Conservation (phyloP, 2,888 invertebrate species). For the Drosophila algonquin region DNA sequence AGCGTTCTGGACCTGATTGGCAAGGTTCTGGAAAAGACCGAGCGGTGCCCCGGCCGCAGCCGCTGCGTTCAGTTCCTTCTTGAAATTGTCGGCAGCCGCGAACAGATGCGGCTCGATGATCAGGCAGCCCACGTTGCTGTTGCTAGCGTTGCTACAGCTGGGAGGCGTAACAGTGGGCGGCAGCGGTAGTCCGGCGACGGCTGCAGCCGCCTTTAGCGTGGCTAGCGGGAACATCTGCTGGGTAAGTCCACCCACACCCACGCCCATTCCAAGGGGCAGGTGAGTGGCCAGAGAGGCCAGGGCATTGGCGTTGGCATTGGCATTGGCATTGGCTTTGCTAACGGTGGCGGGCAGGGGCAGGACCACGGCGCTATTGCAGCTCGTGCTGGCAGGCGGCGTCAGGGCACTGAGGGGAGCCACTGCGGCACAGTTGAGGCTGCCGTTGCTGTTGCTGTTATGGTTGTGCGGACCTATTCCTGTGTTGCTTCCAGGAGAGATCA, state of each 20-base stretch:
- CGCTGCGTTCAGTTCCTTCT: constrained; percentile 77
- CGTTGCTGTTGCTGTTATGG: constrained; percentile 62
- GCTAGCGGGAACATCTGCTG: constrained; percentile 78
- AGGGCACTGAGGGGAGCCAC: constrained; percentile 63
- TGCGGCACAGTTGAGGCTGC: constrained; percentile 59
- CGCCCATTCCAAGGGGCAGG: constrained; percentile 54
- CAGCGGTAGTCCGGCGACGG: constrained; percentile 66
- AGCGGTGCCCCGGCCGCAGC: constrained; percentile 72
- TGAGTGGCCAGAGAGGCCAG: constrained; percentile 53
- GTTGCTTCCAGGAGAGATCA: constrained; percentile 61
- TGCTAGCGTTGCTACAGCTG: constrained; percentile 63
- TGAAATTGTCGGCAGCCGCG: constrained; percentile 80
- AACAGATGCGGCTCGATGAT: constrained; percentile 81
- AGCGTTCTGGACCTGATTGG: constrained; percentile 56
- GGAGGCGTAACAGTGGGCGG: constrained; percentile 61
- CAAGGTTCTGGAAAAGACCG: constrained; percentile 77
- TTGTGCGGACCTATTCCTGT: constrained; percentile 26
- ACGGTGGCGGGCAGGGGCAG: constrained; percentile 68
- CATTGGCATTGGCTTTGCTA: constrained; percentile 46
- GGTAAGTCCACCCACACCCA: constrained; percentile 55
- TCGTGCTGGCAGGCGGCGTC: constrained; percentile 50
- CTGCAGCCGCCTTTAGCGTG: constrained; percentile 65
- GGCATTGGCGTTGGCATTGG: constrained; percentile 43
- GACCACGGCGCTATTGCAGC: constrained; percentile 59
- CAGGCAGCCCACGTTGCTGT: constrained; percentile 77